These are phyloP conservation scores for Diglossa brunneiventris DNA, from an alignment of 2,113 vertebrate species.

Conservation along the genomic window DNA sequence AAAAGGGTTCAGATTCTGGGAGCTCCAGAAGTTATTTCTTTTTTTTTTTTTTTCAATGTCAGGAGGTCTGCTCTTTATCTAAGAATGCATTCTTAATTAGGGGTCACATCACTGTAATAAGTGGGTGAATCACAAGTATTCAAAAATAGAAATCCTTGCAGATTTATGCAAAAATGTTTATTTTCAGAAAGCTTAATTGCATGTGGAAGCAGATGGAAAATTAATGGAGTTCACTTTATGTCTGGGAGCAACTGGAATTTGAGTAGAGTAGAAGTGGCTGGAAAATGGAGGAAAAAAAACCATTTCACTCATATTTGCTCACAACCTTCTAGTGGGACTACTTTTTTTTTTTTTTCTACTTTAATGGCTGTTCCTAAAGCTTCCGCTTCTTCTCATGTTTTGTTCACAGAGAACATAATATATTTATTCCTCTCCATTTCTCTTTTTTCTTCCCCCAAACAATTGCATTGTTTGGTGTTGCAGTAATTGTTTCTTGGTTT, in stretches of 20 bases:
- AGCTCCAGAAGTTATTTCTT: background rate
- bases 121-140: background rate
- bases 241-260: background rate
- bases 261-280: background rate
- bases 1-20: background rate
- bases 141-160: background rate
- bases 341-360: background rate
- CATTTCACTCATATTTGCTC: background rate
- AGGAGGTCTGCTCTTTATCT: background rate
- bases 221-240: background rate
- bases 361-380: background rate
- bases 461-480: background rate
- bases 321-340: background rate
- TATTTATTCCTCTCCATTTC: background rate
- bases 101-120: background rate
- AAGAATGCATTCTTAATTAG: conserved; percentile 13
- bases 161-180: background rate
- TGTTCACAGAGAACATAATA: background rate
- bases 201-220: conserved; percentile 20
- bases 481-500: background rate
- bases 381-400: background rate
- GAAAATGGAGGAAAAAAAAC: background rate
- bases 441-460: background rate
- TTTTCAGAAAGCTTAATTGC: conserved; percentile 9
- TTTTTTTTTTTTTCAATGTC: background rate